Evolutionary conservation across 1,140 invertebrate genomes (phyloP), one percentile per base, ranked within the genome.

Genomic region (Zelostemma sp.): DNA sequence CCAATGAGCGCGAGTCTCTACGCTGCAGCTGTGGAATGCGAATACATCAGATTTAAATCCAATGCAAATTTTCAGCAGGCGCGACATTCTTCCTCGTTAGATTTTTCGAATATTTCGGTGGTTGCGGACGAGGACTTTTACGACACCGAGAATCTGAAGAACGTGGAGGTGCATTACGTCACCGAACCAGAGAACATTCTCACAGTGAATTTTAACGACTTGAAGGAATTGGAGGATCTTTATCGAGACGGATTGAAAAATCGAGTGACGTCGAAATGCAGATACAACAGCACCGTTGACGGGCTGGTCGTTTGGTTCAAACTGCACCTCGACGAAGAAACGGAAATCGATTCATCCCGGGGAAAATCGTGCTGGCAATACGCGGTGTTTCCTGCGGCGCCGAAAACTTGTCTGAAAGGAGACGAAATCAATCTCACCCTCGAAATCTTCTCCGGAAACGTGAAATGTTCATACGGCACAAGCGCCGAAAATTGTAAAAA

Each of bases 321-420:
- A 74, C 83, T 94, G 47, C 78, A 91, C 76, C 82, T 95, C n/a
- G 89, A 91, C 73, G 87, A 91, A 12, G 85, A 88, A 38, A 88
- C 89, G 17, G 86, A 76, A 1, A 83, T 93, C 28, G 88, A 83
- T 63, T 87, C 88, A 9, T 81, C 85, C 3, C 84, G 83, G 6
- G 75, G 82, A 51, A 85, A 86, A 17, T 88, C 87, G 62, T 93
- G 92, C 73, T 94, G 93, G 93, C 92, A 94, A 77, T 90, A 92
- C 77, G 91, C 91, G 16, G 81, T 94, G 16, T 93, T 91, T 75
- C 88, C 87, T 74, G 54, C 78, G 21, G 61, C 86, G 6, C 69
- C 76, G 46, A 69, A 77, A 53, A 69, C 77, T 72, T 58, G 54
- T 38, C 46, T 57, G 1, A 12, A 62, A 50, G 59, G 47, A 19